Conservation (phyloP, 2,113 vertebrate species). For the Sciurus niger region DNA sequence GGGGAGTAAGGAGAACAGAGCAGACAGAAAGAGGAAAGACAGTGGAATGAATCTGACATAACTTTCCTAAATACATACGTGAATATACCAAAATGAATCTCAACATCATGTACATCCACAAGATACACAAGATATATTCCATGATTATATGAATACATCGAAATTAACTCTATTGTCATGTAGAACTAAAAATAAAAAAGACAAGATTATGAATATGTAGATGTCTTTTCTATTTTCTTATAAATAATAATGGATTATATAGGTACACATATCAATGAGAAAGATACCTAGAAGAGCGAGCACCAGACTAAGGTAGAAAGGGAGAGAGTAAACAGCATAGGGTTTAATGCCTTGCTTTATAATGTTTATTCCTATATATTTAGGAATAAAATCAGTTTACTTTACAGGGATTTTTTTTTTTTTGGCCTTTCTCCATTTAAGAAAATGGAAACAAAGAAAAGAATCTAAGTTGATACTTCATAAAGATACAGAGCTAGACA, state of each 20-base stretch:
- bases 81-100: no score
- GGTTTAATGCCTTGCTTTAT: neutral
- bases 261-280: neutral
- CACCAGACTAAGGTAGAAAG: neutral
- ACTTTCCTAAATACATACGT: no score
- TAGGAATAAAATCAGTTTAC: neutral
- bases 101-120: no score
- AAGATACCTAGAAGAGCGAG: neutral
- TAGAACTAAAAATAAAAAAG: neutral
- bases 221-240: neutral
- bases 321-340: neutral
- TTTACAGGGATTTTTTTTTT: neutral
- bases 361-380: neutral
- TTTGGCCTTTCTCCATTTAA: neutral
- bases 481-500: neutral
- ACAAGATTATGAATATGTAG: neutral
- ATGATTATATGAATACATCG: no score
- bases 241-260: neutral
- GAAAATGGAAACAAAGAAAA: constrained; percentile 32
- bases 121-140: no score
- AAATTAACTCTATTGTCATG: no score
- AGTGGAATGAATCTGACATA: no score
- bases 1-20: no score
- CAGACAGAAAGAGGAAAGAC: no score
- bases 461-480: neutral